Evolutionary conservation across 2,888 invertebrate species (phyloP), one percentile per base, ranked within the genome.

Genomic region (Drosophila mimica): DNA sequence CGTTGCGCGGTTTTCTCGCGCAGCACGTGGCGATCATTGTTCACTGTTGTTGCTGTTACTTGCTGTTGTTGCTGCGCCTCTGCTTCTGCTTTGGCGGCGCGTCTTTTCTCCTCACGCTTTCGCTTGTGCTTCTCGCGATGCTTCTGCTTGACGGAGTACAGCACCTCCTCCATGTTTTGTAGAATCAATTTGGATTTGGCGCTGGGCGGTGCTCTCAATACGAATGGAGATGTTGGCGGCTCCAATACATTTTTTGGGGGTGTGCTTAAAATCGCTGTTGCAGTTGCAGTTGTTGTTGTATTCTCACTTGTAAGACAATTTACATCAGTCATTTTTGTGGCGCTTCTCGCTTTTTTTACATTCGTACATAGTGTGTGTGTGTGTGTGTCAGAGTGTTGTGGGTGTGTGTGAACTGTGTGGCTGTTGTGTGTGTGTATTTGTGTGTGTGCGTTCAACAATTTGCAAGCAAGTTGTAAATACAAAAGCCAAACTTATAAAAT

Each of bases 111-210:
- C 56, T 93, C 92, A 6, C 90, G 90, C 77, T 92, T 92, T 9
- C 92, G 81, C 66, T 89, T 90, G 70, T 92, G 93, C 54, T 92
- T 92, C 74, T 93, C 92, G 13, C 92, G 91, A 73, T 92, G 92
- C 70, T 93, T 93, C 56, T 92, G 92, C 69, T 92, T 93, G 2
- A 92, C 93, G 0, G 92, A 91, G 63, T 92, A 91, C 1, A 93
- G 81, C 1, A 93, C 93, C 59, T 92, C 92, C 64, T 92, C 93
- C 93, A 93, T 93, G 67, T 93, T 93, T 69, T 92, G 92, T 43
- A 92, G 65, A 49, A 93, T 93, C 11, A 92, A 62, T 68, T 92
- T 93, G 7, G 92, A 93, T 58, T 93, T 89, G 57, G 91, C 86
- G 66, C 91, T 92, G 63, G 92, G 89, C 40, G 90, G 91, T 46